These are phyloP conservation scores for Sus scrofa DNA, from an alignment of 2,113 vertebrate species.

Conservation along the genomic window T2T-Sscrofa CM000822.6:44991001-44991500, in stretches of 20 bases:
- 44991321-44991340: neutral
- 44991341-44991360: neutral
- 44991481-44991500: neutral
- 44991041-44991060: neutral
- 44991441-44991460: neutral
- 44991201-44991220: neutral
- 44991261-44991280: neutral
- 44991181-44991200: constrained; percentile 11
- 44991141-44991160: neutral
- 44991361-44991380: neutral
- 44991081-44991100: neutral
- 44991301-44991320: neutral
- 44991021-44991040: neutral
- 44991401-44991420: neutral
- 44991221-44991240: neutral
- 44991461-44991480: neutral
- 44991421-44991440: neutral
- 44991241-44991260: neutral
- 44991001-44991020: neutral
- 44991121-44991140: neutral
- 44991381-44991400: neutral
- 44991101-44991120: neutral
- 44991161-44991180: neutral
- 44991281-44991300: neutral
- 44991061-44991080: neutral